These are phyloP conservation scores for Seriola rivoliana DNA, from an alignment of 2,113 vertebrate genomes.

Conservation along the genomic window DNA sequence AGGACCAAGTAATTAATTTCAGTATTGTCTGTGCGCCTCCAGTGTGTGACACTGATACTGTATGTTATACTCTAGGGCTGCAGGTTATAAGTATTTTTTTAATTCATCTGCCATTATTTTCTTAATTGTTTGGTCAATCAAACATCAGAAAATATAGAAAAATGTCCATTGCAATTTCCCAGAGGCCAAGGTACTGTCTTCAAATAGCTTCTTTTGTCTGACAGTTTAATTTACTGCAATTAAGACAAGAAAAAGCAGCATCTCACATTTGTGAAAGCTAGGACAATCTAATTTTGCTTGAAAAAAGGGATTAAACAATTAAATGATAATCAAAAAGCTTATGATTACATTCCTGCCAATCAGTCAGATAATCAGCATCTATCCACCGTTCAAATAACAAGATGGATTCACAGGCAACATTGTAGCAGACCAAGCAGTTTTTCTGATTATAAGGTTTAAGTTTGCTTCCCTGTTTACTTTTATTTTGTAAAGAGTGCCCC, in stretches of 20 bases:
- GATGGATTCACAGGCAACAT: background rate
- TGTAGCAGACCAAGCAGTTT: background rate
- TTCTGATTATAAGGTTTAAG: background rate
- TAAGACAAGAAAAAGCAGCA: background rate
- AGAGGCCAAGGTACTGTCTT: too few species aligned
- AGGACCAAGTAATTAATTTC: conserved; percentile 13
- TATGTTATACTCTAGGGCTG: conserved; percentile 2
- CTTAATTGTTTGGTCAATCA: conserved; percentile 19
- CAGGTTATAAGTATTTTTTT: conserved; percentile 9
- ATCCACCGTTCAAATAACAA: background rate
- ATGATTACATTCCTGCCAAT: background rate
- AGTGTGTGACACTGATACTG: background rate
- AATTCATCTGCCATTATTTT: background rate
- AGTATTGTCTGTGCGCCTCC: background rate
- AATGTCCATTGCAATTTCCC: background rate
- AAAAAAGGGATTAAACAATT: background rate
- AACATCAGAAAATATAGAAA: conserved; percentile 19
- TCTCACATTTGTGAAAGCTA: background rate
- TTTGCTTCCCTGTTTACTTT: background rate
- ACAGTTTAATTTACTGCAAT: background rate
- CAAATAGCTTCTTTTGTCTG: too few species aligned
- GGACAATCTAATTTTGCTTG: background rate
- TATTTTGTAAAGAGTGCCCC: background rate
- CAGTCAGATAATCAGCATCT: background rate
- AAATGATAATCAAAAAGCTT: background rate